A percentile compares a stretch with the other conserved stretches of the same genome.
phyloP scores from a whole-genome alignment of 2,888 invertebrate genomes.

The Chironomus tentans region DNA sequence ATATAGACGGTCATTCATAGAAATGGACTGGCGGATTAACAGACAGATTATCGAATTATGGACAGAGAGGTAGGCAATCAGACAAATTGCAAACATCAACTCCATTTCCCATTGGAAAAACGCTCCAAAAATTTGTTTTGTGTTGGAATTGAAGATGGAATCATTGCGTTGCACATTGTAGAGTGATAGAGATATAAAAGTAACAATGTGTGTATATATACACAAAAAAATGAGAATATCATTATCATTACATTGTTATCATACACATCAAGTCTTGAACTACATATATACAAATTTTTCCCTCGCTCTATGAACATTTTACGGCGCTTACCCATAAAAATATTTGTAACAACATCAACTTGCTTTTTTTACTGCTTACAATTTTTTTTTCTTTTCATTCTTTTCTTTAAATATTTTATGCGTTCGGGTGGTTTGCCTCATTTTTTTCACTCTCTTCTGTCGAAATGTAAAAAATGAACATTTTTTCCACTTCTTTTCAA shows the following conservation, averaged over 20 bases:
- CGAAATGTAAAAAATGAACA: neutral
- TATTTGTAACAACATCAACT: neutral
- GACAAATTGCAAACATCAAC: no score
- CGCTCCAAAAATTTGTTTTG: no score
- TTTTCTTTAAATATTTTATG: conserved; percentile 15
- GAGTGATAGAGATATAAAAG: neutral
- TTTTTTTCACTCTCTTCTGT: neutral
- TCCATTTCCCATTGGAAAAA: no score
- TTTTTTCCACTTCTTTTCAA: neutral
- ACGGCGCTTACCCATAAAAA: neutral
- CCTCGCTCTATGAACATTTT: no score
- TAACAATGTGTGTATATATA: neutral
- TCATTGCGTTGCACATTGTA: neutral
- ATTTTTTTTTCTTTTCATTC: neutral
- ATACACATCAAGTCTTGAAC: conserved; percentile 9
- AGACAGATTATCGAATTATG: no score
- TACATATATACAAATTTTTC: neutral
- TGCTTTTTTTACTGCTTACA: neutral
- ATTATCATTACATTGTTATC: conserved; percentile 25
- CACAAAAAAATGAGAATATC: neutral
- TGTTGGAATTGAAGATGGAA: neutral
- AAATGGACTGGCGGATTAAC: no score
- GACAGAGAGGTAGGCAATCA: no score
- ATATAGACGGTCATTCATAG: no score
- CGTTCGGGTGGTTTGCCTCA: neutral